Evolutionary conservation across 2,113 vertebrate species (phyloP).

Genomic region (Bolborhynchus lineola): DNA sequence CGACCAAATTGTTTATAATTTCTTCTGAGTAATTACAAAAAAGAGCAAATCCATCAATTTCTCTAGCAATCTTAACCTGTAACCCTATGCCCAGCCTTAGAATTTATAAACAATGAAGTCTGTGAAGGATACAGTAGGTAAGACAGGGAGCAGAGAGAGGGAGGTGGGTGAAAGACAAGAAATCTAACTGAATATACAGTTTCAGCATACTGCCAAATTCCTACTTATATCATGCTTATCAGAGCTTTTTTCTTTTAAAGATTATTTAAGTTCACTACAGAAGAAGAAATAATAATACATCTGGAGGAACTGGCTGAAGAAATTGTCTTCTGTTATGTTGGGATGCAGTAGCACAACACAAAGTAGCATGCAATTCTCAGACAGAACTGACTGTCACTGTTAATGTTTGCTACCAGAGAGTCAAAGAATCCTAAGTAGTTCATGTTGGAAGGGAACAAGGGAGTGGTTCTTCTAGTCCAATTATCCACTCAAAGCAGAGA

Average conservation of each 20-base stretch:
- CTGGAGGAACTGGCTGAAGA: background rate
- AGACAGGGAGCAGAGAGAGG: background rate
- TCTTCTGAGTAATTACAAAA: background rate
- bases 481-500: background rate
- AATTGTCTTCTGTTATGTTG: background rate
- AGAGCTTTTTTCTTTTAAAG: background rate
- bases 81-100: background rate
- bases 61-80: background rate
- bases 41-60: background rate
- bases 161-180: background rate
- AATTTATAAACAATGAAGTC: background rate
- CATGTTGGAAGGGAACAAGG: background rate
- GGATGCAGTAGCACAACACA: background rate
- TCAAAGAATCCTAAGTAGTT: background rate
- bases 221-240: background rate
- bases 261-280: background rate
- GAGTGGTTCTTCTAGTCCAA: background rate
- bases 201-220: background rate
- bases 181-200: background rate
- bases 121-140: background rate
- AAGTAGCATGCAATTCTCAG: background rate
- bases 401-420: background rate
- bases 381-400: background rate
- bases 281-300: background rate
- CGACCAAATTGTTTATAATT: background rate